Percentiles rank a stretch among this genome's conserved stretches.
Evolutionary conservation across 2,888 invertebrate genomes (phyloP).

Genomic region (Parochlus steinenii): DNA sequence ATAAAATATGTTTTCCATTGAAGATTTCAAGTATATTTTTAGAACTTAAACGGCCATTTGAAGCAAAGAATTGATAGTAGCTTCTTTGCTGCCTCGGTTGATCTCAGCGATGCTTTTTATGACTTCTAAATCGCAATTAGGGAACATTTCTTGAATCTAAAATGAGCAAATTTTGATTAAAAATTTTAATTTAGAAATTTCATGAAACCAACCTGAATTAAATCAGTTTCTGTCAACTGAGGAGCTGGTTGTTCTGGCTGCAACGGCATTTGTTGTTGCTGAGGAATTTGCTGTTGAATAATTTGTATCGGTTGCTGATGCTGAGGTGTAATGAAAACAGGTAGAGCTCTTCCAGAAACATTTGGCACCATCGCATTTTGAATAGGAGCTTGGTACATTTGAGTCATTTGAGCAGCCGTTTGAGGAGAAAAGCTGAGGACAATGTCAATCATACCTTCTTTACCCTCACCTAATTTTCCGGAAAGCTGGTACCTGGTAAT

Average conservation of each 20-base stretch:
- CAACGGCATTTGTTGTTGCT: conserved; percentile 21
- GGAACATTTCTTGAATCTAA: conserved; percentile 92
- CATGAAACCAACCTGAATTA: conserved; percentile 40
- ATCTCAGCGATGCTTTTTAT: conserved; percentile 81
- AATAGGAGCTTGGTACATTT: conserved; percentile 33
- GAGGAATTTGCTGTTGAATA: conserved; percentile 21
- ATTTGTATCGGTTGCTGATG: conserved; percentile 14
- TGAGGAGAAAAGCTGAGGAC: conserved; percentile 54
- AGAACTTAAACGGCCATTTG: conserved; percentile 61
- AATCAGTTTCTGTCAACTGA: conserved; percentile 38
- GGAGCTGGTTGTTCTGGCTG: conserved; percentile 24
- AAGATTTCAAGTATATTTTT: no score
- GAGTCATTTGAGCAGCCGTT: conserved; percentile 26
- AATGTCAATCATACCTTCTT: conserved; percentile 85
- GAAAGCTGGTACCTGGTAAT: conserved; percentile 48
- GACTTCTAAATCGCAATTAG: conserved; percentile 83
- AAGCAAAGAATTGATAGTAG: conserved; percentile 75
- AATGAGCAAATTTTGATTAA: no score
- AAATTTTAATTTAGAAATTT: background rate
- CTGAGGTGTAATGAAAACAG: conserved; percentile 21
- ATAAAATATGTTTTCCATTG: no score
- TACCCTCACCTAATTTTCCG: conserved; percentile 87
- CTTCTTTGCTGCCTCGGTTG: conserved; percentile 77
- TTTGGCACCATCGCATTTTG: conserved; percentile 60
- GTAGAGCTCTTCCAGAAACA: conserved; percentile 21